These are phyloP conservation scores for Andrena fulva DNA, from an alignment of 2,888 invertebrate genomes.

Conservation along the genomic window DNA sequence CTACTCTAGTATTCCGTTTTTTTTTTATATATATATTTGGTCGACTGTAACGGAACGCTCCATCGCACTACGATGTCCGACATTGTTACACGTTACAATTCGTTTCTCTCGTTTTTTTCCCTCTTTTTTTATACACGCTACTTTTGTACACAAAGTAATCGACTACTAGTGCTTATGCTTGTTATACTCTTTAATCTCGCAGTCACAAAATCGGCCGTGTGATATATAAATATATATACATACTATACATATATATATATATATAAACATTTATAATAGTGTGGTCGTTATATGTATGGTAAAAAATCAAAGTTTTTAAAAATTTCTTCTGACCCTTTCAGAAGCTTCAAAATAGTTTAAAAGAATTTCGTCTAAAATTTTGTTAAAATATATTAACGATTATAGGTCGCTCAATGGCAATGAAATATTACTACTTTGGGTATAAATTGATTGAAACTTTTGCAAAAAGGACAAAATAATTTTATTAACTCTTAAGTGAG, in stretches of 20 bases:
- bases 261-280: neutral
- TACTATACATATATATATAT: constrained; percentile 30
- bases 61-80: constrained; percentile 36
- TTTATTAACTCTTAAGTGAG: too few species aligned
- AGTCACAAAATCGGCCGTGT: constrained; percentile 82
- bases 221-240: constrained; percentile 65
- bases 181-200: constrained; percentile 75
- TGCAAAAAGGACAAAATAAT: too few species aligned
- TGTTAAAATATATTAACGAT: too few species aligned
- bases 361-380: too few species aligned
- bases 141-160: constrained; percentile 58
- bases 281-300: too few species aligned
- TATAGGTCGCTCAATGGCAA: too few species aligned
- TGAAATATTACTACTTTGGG: too few species aligned
- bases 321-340: too few species aligned
- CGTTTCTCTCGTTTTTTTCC: constrained; percentile 22
- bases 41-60: constrained; percentile 52
- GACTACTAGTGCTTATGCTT: constrained; percentile 72
- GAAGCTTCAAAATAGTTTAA: too few species aligned
- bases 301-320: too few species aligned
- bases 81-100: constrained; percentile 41
- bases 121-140: constrained; percentile 57
- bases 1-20: constrained; percentile 32
- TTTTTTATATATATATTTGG: constrained; percentile 26
- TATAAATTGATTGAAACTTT: too few species aligned